Evolutionary conservation across 2,797 vertebrate genomes (phyloP).

Genomic region (Myotis vivesi): DNA sequence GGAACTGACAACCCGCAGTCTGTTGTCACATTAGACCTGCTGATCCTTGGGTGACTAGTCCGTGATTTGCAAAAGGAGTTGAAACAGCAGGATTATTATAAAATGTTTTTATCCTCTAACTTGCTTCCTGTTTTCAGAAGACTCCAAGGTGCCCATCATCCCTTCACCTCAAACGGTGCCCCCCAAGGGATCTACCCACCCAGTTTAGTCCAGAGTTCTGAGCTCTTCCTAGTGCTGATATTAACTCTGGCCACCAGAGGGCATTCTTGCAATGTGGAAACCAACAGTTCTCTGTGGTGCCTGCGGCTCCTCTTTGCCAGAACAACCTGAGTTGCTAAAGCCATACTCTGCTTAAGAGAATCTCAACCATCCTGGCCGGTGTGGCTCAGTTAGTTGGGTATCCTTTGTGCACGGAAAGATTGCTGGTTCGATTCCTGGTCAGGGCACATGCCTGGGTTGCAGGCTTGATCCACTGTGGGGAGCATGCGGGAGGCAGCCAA

Average conservation of each 20-base stretch:
- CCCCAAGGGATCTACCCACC: not conserved
- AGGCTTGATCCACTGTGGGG: not conserved
- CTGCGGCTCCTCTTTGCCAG: not conserved
- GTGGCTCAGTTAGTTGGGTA: not conserved
- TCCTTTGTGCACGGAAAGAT: not conserved
- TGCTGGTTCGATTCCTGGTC: not conserved
- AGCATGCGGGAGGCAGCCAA: not conserved
- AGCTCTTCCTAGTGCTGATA: not conserved
- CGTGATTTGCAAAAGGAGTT: not conserved
- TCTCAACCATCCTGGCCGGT: not conserved
- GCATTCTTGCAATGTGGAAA: not conserved
- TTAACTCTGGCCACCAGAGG: conserved; percentile 51
- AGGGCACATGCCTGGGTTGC: not conserved
- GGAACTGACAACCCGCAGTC: not conserved
- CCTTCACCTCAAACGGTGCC: not conserved
- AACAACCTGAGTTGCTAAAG: not conserved
- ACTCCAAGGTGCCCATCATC: not conserved
- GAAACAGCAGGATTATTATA: not conserved
- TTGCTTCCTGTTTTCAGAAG: not conserved
- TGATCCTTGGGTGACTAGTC: not conserved
- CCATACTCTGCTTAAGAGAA: not conserved
- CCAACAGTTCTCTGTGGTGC: not conserved
- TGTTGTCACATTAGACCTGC: not conserved
- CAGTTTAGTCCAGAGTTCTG: not conserved
- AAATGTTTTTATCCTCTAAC: not conserved